Percentiles rank a stretch among this genome's conserved stretches.
Evolutionary conservation across 2,888 invertebrate species (phyloP).

Genomic region (Perizoma affinitatum): DNA sequence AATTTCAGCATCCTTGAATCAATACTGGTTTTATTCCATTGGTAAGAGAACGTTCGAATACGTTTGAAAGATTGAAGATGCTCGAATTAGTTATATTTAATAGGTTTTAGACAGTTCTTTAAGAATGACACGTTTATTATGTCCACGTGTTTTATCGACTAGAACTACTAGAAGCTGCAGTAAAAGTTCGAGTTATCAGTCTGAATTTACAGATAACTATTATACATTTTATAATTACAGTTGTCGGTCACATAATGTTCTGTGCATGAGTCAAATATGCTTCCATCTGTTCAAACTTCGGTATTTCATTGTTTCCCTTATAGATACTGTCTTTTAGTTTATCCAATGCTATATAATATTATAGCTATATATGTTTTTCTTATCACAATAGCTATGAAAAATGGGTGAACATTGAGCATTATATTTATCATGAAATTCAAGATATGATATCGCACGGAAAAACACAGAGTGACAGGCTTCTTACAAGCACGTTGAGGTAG

Average conservation of each 20-base stretch:
- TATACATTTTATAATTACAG: too few relatives aligned
- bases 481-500: slow-evolving; percentile 63
- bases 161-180: not conserved
- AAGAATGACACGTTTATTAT: not conserved
- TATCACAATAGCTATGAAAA: slow-evolving; percentile 22
- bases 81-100: not conserved
- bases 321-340: slow-evolving; percentile 32
- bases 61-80: slow-evolving; percentile 2
- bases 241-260: not conserved
- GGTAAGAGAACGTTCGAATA: not conserved
- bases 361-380: not conserved
- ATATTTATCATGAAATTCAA: slow-evolving; percentile 32
- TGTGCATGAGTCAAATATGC: slow-evolving; percentile 28
- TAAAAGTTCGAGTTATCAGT: not conserved
- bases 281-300: slow-evolving; percentile 42
- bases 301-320: slow-evolving; percentile 32
- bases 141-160: not conserved
- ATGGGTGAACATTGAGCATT: slow-evolving; percentile 26
- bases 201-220: not conserved
- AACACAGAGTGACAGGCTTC: slow-evolving; percentile 46
- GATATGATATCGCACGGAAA: slow-evolving; percentile 64
- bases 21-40: slow-evolving; percentile 37
- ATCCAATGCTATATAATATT: too few relatives aligned
- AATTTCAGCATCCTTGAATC: slow-evolving; percentile 41
- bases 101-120: not conserved